Evolutionary conservation across 2,113 vertebrate genomes (phyloP), one percentile per base, ranked within the genome.

Genomic region (Dryoscopus gambensis): DNA sequence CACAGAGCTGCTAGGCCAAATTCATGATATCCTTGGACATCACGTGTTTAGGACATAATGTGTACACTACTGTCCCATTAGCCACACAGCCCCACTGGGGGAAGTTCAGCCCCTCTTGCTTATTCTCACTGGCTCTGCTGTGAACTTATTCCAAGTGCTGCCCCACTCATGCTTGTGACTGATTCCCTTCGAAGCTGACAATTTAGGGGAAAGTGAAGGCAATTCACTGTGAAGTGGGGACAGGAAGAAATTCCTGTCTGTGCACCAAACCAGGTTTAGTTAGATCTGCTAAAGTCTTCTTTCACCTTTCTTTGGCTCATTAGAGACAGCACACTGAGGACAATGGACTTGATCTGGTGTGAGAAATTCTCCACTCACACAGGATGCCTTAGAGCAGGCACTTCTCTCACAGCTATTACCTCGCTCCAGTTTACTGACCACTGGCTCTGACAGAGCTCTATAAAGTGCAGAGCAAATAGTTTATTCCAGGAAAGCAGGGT

Each of bases 341-440:
- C 50, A 70, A 60, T 18, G 35, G 68, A 59, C 59, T 24, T n/a
- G 76, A 50, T 25, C 39, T 23, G 33, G 16, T 56, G 50, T 65
- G 62, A 94, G 87, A 95, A 94, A 81, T 65, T 22, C 47, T 31
- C 47, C 60, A 22, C 40, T 79, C 40, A 31, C 60, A 82, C 18
- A 42, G 63, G 69, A 55, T 25, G 25, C 59, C 53, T 87, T 93
- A 97, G 93, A 90, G 76, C 90, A 89, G 92, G 79, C 86, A 85
- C 68, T 93, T 84, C 67, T 84, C 94, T 94, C 96, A 94, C 79
- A 95, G 93, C 90, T 89, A 69, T 79, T 94, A 84, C 94, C 93
- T 94, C 74, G 19, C 95, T 97, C 80, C 84, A 90, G 77, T 96
- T 93, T 96, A 93, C 85, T 93, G 87, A 94, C 91, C 93, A 79